phyloP scores from a whole-genome alignment of 2,113 vertebrate species.

The Tachysurus vachellii region DNA sequence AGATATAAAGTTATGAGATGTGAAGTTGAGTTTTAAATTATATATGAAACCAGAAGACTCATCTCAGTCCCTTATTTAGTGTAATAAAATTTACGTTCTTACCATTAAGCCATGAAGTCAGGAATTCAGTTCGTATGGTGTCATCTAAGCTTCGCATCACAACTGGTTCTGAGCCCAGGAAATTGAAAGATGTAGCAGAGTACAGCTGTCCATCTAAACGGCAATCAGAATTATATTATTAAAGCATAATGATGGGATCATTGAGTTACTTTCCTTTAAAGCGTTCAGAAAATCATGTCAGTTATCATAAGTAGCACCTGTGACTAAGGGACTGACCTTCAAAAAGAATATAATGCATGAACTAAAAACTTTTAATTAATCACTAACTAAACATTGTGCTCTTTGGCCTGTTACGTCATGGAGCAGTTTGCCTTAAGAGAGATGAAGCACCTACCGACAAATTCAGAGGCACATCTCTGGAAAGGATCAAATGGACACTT shows the following conservation, averaged over 20 bases:
- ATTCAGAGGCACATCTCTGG: no score
- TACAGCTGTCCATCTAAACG: constrained; percentile 73
- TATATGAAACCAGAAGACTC: background rate
- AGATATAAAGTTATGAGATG: background rate
- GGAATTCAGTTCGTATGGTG: constrained; percentile 73
- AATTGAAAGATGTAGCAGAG: constrained; percentile 81
- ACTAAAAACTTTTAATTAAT: background rate
- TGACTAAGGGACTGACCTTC: background rate
- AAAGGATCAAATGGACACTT: no score
- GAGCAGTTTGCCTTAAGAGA: no score
- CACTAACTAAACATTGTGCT: no score
- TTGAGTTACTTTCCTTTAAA: background rate
- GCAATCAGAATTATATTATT: background rate
- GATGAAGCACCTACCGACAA: no score
- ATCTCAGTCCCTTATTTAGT: background rate
- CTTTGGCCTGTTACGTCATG: no score
- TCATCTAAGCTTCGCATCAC: constrained; percentile 66
- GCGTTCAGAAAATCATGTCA: background rate
- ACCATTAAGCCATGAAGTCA: constrained; percentile 77
- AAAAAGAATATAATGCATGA: background rate
- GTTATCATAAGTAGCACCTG: background rate
- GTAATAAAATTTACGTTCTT: background rate
- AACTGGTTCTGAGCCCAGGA: constrained; percentile 75
- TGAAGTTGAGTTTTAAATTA: background rate
- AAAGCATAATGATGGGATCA: background rate